These are phyloP conservation scores for Acronicta aceris DNA, from an alignment of 2,888 invertebrate species.

Conservation along the genomic window DNA sequence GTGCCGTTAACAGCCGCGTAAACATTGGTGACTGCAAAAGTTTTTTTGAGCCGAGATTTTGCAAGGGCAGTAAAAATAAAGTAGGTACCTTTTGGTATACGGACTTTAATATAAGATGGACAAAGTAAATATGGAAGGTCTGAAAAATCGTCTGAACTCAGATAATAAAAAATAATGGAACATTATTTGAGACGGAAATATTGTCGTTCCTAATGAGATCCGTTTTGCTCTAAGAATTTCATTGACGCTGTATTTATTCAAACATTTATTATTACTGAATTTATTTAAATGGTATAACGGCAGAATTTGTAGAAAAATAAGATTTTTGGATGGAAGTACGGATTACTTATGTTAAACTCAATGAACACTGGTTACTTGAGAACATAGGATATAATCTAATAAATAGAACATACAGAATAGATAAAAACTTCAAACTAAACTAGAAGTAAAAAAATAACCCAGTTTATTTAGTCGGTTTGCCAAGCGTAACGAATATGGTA, in stretches of 20 bases:
- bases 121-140: slow-evolving; percentile 29
- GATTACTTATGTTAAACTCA: too few species aligned
- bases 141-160: slow-evolving; percentile 4
- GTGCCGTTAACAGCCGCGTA: slow-evolving; percentile 55
- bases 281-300: not conserved
- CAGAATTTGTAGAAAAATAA: not conserved
- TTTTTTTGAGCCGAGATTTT: slow-evolving; percentile 41
- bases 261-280: slow-evolving; percentile 11
- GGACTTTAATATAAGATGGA: slow-evolving; percentile 46
- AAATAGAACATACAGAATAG: too few species aligned
- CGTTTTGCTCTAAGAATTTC: slow-evolving; percentile 14
- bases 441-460: too few species aligned
- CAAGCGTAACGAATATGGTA: too few species aligned
- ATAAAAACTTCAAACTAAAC: too few species aligned
- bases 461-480: too few species aligned
- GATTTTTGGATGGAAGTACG: too few species aligned
- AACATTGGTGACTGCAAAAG: slow-evolving; percentile 47
- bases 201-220: slow-evolving; percentile 20
- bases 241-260: slow-evolving; percentile 12
- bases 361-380: too few species aligned
- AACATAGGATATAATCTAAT: too few species aligned
- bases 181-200: slow-evolving; percentile 21
- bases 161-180: slow-evolving; percentile 16
- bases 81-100: slow-evolving; percentile 38
- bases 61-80: slow-evolving; percentile 47